Percentiles rank a stretch among this genome's conserved stretches.
Conservation (phyloP, 2,113 vertebrate genomes). For the Phrynocephalus versicolor region DNA sequence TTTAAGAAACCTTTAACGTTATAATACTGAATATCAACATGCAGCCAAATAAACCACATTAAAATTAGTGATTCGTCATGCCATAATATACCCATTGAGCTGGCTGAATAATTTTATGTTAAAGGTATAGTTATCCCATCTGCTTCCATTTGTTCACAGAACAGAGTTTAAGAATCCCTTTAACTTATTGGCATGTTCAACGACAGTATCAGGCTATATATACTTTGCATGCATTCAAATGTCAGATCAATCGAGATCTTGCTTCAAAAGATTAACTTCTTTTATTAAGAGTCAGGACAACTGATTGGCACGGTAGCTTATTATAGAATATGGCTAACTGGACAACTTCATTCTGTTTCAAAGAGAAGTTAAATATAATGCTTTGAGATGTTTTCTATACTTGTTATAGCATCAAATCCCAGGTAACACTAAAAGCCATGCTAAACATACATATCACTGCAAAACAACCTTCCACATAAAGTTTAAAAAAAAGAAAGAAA, state of each 20-base stretch:
- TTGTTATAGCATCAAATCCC: slow-evolving; percentile 35
- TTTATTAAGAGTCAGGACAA: slow-evolving; percentile 19
- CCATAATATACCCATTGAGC: slow-evolving; percentile 18
- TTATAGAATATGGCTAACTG: slow-evolving; percentile 33
- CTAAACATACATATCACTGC: slow-evolving; percentile 40
- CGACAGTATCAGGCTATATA: slow-evolving; percentile 22
- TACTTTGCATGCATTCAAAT: background rate
- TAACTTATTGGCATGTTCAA: slow-evolving; percentile 12
- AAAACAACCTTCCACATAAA: too few species aligned
- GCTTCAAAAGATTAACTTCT: slow-evolving; percentile 24
- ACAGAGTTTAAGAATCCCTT: slow-evolving; percentile 31
- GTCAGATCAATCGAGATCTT: background rate
- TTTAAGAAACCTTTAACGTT: slow-evolving; percentile 18
- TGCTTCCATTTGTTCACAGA: slow-evolving; percentile 39
- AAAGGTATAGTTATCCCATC: slow-evolving; percentile 36
- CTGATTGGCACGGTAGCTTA: background rate
- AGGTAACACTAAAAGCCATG: slow-evolving; percentile 36
- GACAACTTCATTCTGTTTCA: slow-evolving; percentile 58
- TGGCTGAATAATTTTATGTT: slow-evolving; percentile 19
- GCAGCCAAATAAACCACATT: background rate
- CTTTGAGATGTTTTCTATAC: slow-evolving; percentile 22
- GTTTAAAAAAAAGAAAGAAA: too few species aligned
- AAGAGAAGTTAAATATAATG: slow-evolving; percentile 44
- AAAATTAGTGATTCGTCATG: slow-evolving; percentile 13
- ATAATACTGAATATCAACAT: slow-evolving; percentile 28